Percentiles rank a stretch among this genome's conserved stretches.
phyloP scores from a whole-genome alignment of 2,797 vertebrate species.

The Pipistrellus pygmaeus region DNA sequence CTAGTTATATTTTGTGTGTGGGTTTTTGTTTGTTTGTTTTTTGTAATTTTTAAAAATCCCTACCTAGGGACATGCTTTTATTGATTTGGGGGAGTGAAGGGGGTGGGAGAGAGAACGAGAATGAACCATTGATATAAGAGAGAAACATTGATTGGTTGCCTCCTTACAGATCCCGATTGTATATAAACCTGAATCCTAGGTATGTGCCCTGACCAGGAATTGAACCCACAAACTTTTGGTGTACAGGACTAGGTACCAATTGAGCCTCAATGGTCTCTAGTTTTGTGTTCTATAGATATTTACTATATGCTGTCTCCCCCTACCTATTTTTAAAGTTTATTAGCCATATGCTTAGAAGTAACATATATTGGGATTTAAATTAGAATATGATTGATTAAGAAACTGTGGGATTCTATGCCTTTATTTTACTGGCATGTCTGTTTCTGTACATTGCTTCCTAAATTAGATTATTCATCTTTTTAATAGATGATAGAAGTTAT shows the following conservation, averaged over 20 bases:
- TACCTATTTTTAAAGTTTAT: neutral
- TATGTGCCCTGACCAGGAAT: neutral
- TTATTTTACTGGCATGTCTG: constrained; percentile 19
- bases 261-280: neutral
- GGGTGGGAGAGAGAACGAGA: neutral
- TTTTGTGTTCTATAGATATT: neutral
- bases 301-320: neutral
- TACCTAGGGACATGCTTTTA: neutral
- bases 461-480: constrained; percentile 67
- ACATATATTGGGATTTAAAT: neutral
- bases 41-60: neutral
- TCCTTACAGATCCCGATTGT: neutral
- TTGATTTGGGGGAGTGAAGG: neutral
- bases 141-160: neutral
- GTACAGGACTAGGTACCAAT: neutral
- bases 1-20: neutral
- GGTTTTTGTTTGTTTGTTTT: neutral
- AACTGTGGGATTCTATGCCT: neutral
- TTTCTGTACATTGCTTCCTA: constrained; percentile 61
- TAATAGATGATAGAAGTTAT: constrained; percentile 98
- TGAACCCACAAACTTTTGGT: neutral
- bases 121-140: neutral
- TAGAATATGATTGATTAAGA: neutral
- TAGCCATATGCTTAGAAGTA: neutral
- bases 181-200: no score